Conservation (phyloP, 2,113 vertebrate species). For the Zosterops borbonicus region DNA sequence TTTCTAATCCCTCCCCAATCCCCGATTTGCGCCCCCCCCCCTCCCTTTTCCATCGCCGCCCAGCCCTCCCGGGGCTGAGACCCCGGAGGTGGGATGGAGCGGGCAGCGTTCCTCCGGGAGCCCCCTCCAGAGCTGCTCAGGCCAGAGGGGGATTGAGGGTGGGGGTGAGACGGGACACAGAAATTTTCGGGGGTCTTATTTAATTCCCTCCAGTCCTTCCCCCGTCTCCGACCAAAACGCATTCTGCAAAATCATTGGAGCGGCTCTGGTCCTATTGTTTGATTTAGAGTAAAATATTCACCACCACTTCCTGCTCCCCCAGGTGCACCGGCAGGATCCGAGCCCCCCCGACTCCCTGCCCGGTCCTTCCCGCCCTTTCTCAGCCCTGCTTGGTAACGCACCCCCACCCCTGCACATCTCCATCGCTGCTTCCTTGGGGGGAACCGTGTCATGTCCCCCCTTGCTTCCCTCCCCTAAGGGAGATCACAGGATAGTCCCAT, state of each 20-base stretch:
- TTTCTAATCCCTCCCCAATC: too few relatives aligned
- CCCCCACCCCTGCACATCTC: background rate
- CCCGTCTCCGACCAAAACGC: background rate
- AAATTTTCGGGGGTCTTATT: background rate
- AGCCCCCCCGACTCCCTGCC: too few relatives aligned
- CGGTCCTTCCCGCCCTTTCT: background rate
- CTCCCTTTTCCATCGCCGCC: background rate
- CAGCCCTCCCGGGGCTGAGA: background rate
- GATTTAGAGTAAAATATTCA: constrained; percentile 27
- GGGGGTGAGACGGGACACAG: background rate
- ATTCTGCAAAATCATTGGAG: background rate
- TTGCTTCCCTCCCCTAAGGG: background rate
- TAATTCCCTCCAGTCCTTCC: background rate
- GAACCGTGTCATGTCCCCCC: too few relatives aligned
- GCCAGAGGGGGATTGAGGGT: background rate
- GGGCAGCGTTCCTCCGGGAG: background rate
- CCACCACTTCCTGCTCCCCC: background rate
- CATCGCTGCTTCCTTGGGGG: background rate
- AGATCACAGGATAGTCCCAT: background rate
- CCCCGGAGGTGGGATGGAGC: background rate
- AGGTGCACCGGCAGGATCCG: background rate
- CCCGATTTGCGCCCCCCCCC: too few relatives aligned
- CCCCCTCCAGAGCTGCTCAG: background rate
- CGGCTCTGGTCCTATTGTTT: constrained; percentile 2
- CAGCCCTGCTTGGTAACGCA: background rate